Percentiles rank a stretch among this genome's conserved stretches.
phyloP scores from a whole-genome alignment of 2,888 invertebrate genomes.

The Serripes groenlandicus region DNA sequence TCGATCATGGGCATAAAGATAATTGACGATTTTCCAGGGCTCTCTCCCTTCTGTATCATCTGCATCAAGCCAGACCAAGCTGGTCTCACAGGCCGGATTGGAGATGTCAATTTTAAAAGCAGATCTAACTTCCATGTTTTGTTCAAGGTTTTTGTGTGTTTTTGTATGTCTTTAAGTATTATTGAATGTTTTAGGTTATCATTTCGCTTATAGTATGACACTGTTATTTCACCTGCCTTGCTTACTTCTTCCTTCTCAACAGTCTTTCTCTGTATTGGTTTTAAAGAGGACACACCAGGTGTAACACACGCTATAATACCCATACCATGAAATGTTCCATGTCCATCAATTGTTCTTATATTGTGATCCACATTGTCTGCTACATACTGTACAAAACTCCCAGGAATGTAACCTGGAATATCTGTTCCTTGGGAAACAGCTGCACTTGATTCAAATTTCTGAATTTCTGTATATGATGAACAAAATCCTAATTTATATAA shows the following conservation, averaged over 20 bases:
- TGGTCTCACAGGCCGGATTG: neutral
- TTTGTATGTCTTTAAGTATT: neutral
- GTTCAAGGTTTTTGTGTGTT: neutral
- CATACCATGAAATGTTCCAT: conserved; percentile 74
- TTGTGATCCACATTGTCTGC: conserved; percentile 78
- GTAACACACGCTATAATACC: conserved; percentile 71
- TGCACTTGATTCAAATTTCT: conserved; percentile 65
- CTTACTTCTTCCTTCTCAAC: conserved; percentile 35
- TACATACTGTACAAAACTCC: conserved; percentile 62
- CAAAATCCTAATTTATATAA: conserved; percentile 63
- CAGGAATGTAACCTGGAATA: conserved; percentile 31
- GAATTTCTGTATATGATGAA: conserved; percentile 63
- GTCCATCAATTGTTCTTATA: conserved; percentile 68
- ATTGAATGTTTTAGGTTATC: neutral
- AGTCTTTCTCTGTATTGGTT: conserved; percentile 30
- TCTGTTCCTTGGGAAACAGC: conserved; percentile 46
- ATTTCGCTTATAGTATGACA: neutral
- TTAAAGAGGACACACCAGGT: conserved; percentile 35
- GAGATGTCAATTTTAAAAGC: conserved; percentile 24
- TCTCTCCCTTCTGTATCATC: conserved; percentile 18
- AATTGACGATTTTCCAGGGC: conserved; percentile 24
- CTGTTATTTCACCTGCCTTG: conserved; percentile 35
- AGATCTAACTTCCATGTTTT: conserved; percentile 9
- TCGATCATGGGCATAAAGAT: conserved; percentile 22
- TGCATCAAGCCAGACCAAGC: conserved; percentile 37